These are phyloP conservation scores for Apis mellifera DNA, from an alignment of 1,140 invertebrate genomes.

Conservation along the genomic window DNA sequence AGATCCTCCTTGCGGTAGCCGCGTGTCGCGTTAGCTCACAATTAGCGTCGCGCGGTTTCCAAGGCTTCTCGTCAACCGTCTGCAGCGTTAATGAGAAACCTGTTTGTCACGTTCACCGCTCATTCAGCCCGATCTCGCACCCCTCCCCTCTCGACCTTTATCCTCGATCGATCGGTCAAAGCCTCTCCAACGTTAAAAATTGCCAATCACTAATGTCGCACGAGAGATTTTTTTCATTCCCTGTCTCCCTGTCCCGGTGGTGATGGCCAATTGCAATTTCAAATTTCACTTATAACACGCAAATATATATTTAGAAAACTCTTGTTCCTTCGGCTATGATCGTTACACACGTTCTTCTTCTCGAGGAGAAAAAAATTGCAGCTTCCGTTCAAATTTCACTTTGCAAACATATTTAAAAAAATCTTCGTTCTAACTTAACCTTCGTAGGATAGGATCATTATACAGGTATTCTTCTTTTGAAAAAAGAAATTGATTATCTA, in stretches of 20 bases:
- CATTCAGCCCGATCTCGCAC: conserved; percentile 2
- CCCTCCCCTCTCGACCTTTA: background rate
- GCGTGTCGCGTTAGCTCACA: conserved; percentile 35
- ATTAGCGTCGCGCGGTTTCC: conserved; percentile 42
- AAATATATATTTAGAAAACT: no score
- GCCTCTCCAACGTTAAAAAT: background rate
- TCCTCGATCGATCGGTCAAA: background rate
- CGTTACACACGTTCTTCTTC: no score
- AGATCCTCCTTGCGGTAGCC: conserved; percentile 10
- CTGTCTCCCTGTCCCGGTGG: background rate
- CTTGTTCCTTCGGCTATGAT: no score
- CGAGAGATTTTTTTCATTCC: background rate
- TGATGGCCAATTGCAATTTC: no score
- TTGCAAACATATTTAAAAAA: no score
- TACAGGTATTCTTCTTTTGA: no score
- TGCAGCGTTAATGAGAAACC: conserved; percentile 48
- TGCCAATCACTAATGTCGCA: background rate
- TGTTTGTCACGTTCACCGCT: conserved; percentile 40
- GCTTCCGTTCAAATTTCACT: background rate
- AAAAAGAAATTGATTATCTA: no score
- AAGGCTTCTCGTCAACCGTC: conserved; percentile 40
- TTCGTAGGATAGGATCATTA: no score
- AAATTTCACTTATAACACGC: no score
- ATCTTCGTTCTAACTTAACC: no score
- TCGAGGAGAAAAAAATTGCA: background rate